Evolutionary conservation across 2,888 invertebrate genomes (phyloP).

Genomic region (Mythimna vitellina): DNA sequence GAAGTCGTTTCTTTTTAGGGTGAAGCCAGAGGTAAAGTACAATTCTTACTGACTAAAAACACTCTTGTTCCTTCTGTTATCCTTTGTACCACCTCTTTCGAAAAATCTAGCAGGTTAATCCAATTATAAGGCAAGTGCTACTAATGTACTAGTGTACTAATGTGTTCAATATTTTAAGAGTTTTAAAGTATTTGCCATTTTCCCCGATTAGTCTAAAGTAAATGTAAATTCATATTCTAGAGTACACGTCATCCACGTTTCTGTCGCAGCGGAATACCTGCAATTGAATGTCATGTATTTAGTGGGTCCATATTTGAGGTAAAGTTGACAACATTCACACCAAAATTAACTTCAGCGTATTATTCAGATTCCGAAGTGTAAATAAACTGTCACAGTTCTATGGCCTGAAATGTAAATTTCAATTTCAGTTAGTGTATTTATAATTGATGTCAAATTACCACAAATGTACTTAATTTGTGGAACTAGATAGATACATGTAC

Average conservation of each 20-base stretch:
- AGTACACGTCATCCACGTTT: neutral
- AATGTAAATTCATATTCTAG: neutral
- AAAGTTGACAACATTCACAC: neutral
- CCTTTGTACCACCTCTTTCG: no score
- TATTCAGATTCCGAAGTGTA: neutral
- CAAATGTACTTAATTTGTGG: neutral
- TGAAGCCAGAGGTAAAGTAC: no score
- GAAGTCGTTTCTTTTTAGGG: no score
- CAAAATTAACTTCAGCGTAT: neutral
- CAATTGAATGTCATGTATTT: neutral
- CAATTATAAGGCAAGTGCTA: no score
- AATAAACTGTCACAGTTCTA: no score
- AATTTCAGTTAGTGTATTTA: neutral
- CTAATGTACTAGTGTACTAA: no score
- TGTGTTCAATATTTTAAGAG: no score
- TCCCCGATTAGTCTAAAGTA: neutral
- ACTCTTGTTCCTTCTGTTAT: no score
- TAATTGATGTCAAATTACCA: neutral
- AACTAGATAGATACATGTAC: no score
- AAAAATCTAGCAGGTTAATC: no score
- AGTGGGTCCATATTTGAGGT: no score
- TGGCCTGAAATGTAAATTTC: neutral
- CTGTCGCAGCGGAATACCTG: neutral
- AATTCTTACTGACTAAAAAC: no score
- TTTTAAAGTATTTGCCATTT: neutral